A percentile compares a stretch with the other conserved stretches of the same genome.
Conservation (phyloP, 2,113 vertebrate species). For the Agapornis roseicollis region DNA sequence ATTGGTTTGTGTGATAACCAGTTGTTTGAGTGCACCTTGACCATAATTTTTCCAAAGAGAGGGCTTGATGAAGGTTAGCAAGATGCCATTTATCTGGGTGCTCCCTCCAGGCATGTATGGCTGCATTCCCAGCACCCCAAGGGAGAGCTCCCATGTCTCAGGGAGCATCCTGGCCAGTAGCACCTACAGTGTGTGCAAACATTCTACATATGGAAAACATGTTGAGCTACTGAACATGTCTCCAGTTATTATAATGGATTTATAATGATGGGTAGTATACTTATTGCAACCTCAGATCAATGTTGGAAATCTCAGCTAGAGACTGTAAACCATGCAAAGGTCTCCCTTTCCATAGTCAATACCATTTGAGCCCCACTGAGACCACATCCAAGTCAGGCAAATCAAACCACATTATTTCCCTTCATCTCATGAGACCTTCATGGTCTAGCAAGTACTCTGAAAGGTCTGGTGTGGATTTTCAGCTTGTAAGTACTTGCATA, state of each 20-base stretch:
- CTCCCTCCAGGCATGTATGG: neutral
- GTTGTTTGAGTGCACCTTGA: neutral
- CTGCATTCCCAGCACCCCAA: neutral
- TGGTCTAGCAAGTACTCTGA: neutral
- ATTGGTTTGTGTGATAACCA: neutral
- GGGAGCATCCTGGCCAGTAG: neutral
- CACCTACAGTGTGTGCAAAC: neutral
- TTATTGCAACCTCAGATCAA: neutral
- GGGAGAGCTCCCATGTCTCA: neutral
- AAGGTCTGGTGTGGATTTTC: neutral
- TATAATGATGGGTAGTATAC: slow-evolving; percentile 13
- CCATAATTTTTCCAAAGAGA: neutral
- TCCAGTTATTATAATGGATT: slow-evolving; percentile 18
- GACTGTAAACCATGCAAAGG: neutral
- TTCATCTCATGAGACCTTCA: neutral
- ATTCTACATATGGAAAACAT: neutral
- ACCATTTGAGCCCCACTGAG: neutral
- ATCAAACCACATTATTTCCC: neutral
- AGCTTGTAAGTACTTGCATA: neutral
- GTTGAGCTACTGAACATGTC: neutral
- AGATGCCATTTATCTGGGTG: neutral
- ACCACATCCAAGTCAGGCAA: neutral
- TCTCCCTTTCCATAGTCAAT: neutral
- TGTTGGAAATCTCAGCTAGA: neutral
- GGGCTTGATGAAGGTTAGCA: neutral